A percentile compares a stretch with the other conserved stretches of the same genome.
Conservation (phyloP, 2,888 invertebrate species). For the Trissolcus brochymenae region DNA sequence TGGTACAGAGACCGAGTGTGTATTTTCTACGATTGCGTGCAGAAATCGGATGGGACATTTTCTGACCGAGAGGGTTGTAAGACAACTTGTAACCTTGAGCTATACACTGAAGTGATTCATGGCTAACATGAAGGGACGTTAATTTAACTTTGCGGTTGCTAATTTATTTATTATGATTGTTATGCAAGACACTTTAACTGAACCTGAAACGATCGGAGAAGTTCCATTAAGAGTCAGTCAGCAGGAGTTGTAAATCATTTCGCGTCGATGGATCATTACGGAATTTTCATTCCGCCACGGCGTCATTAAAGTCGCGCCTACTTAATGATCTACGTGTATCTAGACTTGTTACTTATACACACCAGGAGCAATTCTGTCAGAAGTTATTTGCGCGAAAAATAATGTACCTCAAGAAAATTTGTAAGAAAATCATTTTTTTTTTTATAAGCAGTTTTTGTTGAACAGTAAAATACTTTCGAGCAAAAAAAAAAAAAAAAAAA, state of each 20-base stretch:
- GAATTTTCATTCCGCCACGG: constrained; percentile 53
- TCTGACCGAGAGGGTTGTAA: constrained; percentile 11
- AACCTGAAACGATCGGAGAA: constrained; percentile 40
- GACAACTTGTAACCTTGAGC: constrained; percentile 33
- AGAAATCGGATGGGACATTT: constrained; percentile 1
- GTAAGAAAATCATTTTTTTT: too few relatives aligned
- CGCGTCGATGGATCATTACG: constrained; percentile 56
- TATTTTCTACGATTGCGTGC: background rate
- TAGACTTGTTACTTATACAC: constrained; percentile 19
- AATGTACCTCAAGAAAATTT: too few relatives aligned
- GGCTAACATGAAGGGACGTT: constrained; percentile 37
- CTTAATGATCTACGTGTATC: constrained; percentile 36
- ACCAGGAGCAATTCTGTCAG: too few relatives aligned
- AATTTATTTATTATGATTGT: constrained; percentile 50
- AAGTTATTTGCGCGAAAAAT: too few relatives aligned
- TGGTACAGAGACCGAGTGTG: too few relatives aligned
- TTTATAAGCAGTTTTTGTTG: too few relatives aligned
- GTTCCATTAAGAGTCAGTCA: constrained; percentile 37
- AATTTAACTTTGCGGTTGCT: constrained; percentile 45
- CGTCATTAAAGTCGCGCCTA: constrained; percentile 54
- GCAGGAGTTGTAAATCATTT: constrained; percentile 55
- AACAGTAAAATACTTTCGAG: too few relatives aligned
- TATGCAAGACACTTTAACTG: constrained; percentile 49
- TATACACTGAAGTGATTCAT: constrained; percentile 36
- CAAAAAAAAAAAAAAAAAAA: too few relatives aligned